Evolutionary conservation across 1,140 invertebrate genomes (phyloP).

Genomic region (Metopolophium dirhodum): DNA sequence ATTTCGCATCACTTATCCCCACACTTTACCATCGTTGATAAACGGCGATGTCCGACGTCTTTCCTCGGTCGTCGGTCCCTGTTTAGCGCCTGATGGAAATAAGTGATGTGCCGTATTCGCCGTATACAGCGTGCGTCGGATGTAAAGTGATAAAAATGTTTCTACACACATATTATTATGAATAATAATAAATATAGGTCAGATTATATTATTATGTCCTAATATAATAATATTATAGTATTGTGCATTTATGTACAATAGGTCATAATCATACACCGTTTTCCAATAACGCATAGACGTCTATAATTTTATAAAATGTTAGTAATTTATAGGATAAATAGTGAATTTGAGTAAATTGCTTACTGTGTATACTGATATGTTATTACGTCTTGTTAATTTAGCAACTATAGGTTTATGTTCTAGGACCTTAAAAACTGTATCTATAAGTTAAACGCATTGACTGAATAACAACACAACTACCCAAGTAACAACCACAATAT

Average conservation of each 20-base stretch:
- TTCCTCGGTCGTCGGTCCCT: no score
- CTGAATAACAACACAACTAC: not conserved
- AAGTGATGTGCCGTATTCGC: not conserved
- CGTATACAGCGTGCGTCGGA: not conserved
- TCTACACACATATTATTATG: no score
- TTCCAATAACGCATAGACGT: no score
- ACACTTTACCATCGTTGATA: not conserved
- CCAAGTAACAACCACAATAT: no score
- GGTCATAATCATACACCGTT: no score
- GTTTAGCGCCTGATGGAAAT: not conserved
- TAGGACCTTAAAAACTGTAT: not conserved
- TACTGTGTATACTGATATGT: not conserved
- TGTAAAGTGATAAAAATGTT: not conserved
- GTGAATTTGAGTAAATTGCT: not conserved
- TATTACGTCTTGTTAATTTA: not conserved
- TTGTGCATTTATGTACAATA: no score
- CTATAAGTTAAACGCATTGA: not conserved
- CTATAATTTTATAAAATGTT: no score
- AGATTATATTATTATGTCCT: no score
- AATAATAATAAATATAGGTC: no score
- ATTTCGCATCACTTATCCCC: not conserved
- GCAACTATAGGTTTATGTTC: not conserved
- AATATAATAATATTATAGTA: no score
- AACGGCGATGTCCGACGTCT: not conserved
- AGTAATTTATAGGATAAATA: no score